A percentile compares a stretch with the other conserved stretches of the same genome.
phyloP scores from a whole-genome alignment of 2,113 vertebrate genomes.

The Anas platyrhynchos region DNA sequence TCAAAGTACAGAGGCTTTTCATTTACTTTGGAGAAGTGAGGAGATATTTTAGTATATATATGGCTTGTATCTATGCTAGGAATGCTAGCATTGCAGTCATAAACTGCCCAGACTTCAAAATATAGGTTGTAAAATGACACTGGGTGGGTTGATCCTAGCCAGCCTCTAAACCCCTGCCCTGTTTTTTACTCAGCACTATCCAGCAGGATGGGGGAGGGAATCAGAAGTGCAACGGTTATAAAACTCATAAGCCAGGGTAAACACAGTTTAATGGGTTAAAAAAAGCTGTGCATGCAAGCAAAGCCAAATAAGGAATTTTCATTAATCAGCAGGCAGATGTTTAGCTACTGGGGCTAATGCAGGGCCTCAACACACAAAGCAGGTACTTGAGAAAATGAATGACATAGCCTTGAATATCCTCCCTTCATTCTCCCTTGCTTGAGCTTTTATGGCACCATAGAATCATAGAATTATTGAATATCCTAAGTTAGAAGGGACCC shows the following conservation, averaged over 20 bases:
- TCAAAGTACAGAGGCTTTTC: not conserved
- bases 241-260: not conserved
- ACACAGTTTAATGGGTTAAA: not conserved
- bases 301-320: not conserved
- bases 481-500: not conserved
- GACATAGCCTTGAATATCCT: not conserved
- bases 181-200: rapidly evolving
- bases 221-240: not conserved
- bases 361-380: not conserved
- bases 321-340: not conserved
- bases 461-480: not conserved
- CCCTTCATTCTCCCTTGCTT: not conserved
- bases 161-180: rapidly evolving
- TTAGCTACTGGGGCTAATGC: not conserved
- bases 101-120: not conserved
- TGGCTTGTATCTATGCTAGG: not conserved
- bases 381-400: not conserved
- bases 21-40: not conserved
- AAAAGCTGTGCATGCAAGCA: rapidly evolving
- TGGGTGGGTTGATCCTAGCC: not conserved
- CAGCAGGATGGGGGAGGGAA: not conserved
- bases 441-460: not conserved
- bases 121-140: not conserved
- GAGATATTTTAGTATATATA: not conserved
- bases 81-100: not conserved